Percentiles rank a stretch among this genome's conserved stretches.
phyloP scores from a whole-genome alignment of 2,888 invertebrate genomes.

The Dolichopus griseipennis region DNA sequence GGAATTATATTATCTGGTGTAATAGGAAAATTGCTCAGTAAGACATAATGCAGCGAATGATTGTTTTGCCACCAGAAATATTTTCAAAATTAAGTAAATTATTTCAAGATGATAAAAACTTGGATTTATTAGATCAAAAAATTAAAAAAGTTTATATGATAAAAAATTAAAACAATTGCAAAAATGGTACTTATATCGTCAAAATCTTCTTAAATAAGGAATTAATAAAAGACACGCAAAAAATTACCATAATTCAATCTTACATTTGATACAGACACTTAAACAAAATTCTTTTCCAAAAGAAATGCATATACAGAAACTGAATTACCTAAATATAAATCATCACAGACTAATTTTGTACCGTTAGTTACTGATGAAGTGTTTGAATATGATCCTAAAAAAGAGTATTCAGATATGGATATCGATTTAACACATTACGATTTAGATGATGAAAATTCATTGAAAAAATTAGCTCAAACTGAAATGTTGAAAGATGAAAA shows the following conservation, averaged over 20 bases:
- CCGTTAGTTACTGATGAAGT: not conserved
- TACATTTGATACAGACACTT: not conserved
- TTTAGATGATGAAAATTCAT: not conserved
- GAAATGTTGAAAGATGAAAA: not conserved
- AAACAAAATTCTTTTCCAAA: not conserved
- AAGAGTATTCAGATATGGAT: not conserved
- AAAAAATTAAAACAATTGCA: not conserved
- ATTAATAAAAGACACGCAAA: not conserved
- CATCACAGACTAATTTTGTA: not conserved
- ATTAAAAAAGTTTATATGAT: not conserved
- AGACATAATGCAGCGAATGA: not conserved
- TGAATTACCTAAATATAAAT: not conserved
- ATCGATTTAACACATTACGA: not conserved
- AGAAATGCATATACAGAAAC: not conserved
- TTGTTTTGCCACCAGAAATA: not conserved
- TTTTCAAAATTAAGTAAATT: not conserved
- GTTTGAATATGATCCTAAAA: not conserved
- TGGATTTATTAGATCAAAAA: not conserved
- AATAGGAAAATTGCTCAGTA: slow-evolving; percentile 10
- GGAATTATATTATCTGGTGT: slow-evolving; percentile 10
- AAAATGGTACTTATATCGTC: slow-evolving; percentile 14
- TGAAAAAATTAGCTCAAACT: too few relatives aligned
- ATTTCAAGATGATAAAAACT: not conserved
- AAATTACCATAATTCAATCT: not conserved
- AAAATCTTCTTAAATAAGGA: not conserved